Evolutionary conservation across 1,140 invertebrate genomes (phyloP), one percentile per base, ranked within the genome.

Genomic region (Cepaea nemoralis): DNA sequence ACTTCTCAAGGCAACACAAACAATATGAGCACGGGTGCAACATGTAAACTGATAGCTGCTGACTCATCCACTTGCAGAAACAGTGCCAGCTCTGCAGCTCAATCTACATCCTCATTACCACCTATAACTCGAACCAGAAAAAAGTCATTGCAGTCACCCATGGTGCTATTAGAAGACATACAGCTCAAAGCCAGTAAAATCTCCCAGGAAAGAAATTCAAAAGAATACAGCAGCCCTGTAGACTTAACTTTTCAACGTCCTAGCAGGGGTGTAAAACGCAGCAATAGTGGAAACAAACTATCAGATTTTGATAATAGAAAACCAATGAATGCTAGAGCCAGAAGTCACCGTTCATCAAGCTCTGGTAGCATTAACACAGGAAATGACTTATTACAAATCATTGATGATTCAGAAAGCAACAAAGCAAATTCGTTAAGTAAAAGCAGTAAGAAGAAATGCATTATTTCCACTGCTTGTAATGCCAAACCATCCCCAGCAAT

Each of bases 111-210:
- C 0, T 55, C 78, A 35, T 50, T 73, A 12, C n/a, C 67, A 19
- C 45, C 19, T 37, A 48, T 19, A 24, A 35, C 45, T n/a, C 37
- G 77, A n/a, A 80, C 71, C 22, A 70, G 78, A 67, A 80, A 73
- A 33, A 63, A 39, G 3, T n/a, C 37, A 1, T 19, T 55, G 14
- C 78, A 80, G 39, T 71, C 78, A 55, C 78, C 78, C 35, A 66
- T 80, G 78, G 78, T 80, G 3, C 35, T 80, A 1, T 55, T 80
- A 33, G 78, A 80, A 73, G 78, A 80, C 35, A 80, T 80, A n/a
- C 40, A 79, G 63, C 77, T 67, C 12, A 79, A 79, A n/a, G 8
- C 27, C 24, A 35, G 16, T 19, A 67, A 69, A n/a, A n/a, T 24
- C 3, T 55, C 77, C 19, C 27, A 45, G 39, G 66, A 69, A 45